Evolutionary conservation across 2,888 invertebrate species (phyloP).

Genomic region (Dinocampus coccinellae): DNA sequence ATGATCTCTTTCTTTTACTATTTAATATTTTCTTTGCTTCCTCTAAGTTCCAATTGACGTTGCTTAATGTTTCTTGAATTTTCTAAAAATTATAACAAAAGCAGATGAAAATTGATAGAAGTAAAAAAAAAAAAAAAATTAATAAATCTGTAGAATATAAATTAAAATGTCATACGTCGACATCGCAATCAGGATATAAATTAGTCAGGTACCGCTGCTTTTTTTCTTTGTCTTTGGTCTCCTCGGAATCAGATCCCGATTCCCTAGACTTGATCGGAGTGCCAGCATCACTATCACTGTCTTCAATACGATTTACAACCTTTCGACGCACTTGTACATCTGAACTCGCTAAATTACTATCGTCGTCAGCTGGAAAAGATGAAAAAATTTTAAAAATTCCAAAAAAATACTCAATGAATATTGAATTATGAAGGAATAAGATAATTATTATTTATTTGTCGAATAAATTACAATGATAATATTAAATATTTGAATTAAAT

Average conservation of each 20-base stretch:
- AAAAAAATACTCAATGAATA: conserved; percentile 1
- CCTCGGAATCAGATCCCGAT: conserved; percentile 47
- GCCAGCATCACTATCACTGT: conserved; percentile 63
- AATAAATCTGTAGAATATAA: conserved; percentile 20
- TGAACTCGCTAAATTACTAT: conserved; percentile 58
- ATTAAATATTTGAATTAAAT: not conserved
- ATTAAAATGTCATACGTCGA: conserved; percentile 70
- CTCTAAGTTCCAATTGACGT: conserved; percentile 60
- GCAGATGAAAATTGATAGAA: not conserved
- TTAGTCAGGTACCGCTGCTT: conserved; percentile 74
- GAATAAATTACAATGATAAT: not conserved
- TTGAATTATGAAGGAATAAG: too few relatives aligned
- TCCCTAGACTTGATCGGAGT: conserved; percentile 48
- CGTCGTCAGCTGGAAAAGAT: conserved; percentile 61
- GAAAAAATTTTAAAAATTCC: conserved; percentile 2
- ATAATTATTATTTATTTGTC: not conserved
- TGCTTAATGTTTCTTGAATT: conserved; percentile 53
- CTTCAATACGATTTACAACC: conserved; percentile 61
- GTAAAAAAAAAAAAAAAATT: conserved; percentile 9
- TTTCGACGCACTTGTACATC: conserved; percentile 58
- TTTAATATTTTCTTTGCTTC: conserved; percentile 47
- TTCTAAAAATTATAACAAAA: conserved; percentile 55
- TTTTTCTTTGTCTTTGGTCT: conserved; percentile 55
- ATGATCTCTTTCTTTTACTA: conserved; percentile 48
- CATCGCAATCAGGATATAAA: conserved; percentile 75